Base-by-base conservation (phyloP, 2,888 invertebrate genomes). In the Axea sp. region DNA sequence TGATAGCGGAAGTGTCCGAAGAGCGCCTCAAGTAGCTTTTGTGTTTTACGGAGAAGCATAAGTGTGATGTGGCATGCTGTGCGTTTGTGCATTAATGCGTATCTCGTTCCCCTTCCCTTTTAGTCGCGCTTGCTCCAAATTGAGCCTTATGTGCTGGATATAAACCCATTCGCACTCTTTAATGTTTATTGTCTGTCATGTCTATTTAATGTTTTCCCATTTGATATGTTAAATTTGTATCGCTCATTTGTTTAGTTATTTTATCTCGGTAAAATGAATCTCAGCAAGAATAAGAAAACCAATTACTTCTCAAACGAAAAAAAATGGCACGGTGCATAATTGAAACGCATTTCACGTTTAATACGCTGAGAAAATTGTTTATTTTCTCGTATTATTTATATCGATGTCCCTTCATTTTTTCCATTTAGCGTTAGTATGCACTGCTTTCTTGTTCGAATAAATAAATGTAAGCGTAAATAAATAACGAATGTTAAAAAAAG, bases 1-100 rank as follows among this genome's bases (percentile, higher is more conserved):
- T 65, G 69, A 69, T 74, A 69, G 74, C 74, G 69, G 74, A 69
- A 74, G 73, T 67, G 62, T 73, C 55, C 41, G 55, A 8, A 19
- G 60, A 67, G 73, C 17, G 68, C 35, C 39, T 73, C 68, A 57
- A 74, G 68, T 55, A 68, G 68, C 73, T 73, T 73, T 68, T 68
- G 73, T 73, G 51, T 73, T 57, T 51, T 43, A 64, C 57, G 51
- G 57, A 11, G 57, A 19, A 31, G 62, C 65, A 51, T 33, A 55
- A 62, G 68, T 67, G 67, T 68, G 60, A 67, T 57, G 73, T 67
- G 55, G 55, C 64, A 31, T 64, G 64, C 74, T 45, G 75, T 80
- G 79, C 80, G 78, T 80, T 82, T 81, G 77, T 78, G 80, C 82
- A 81, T 81, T 81, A 79, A 80, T 79, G 81, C 82, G 76, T 80